Evolutionary conservation across 2,888 invertebrate genomes (phyloP).

Genomic region (Metacarcinus magister): DNA sequence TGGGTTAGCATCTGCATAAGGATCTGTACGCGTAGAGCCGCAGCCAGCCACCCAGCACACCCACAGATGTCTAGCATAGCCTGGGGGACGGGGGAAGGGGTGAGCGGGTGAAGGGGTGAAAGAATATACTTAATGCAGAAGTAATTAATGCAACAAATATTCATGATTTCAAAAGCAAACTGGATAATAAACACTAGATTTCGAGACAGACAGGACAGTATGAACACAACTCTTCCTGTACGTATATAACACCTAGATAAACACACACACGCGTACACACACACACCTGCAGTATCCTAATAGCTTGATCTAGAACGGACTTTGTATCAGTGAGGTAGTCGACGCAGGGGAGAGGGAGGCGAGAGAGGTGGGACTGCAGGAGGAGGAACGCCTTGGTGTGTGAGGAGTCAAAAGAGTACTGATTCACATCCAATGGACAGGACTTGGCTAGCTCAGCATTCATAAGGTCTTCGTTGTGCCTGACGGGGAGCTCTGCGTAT

Average conservation of each 20-base stretch:
- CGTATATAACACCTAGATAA: not conserved
- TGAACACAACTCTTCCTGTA: not conserved
- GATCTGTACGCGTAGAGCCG: conserved; percentile 88
- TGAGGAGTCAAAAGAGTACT: conserved; percentile 93
- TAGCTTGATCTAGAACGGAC: conserved; percentile 97
- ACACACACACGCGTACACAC: not conserved
- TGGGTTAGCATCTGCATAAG: conserved; percentile 88
- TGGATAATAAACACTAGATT: too few species aligned
- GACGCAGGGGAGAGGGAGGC: conserved; percentile 92
- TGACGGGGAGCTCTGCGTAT: conserved; percentile 95
- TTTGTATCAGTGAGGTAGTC: conserved; percentile 99
- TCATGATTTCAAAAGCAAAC: too few species aligned
- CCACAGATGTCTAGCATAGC: conserved; percentile 98
- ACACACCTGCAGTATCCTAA: conserved; percentile 94
- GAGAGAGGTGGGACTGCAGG: conserved; percentile 97
- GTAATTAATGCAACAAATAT: too few species aligned
- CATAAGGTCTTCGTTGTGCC: conserved; percentile 97
- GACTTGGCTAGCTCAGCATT: conserved; percentile 94
- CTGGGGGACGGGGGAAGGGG: conserved; percentile 85
- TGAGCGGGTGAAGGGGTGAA: too few species aligned
- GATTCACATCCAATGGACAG: conserved; percentile 90
- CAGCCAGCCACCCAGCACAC: conserved; percentile 94
- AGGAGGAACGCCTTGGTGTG: conserved; percentile 97
- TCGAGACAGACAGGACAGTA: too few species aligned
- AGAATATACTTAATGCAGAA: too few species aligned